A percentile compares a stretch with the other conserved stretches of the same genome.
Evolutionary conservation across 2,113 vertebrate genomes (phyloP).

Genomic region (Monopterus albus): DNA sequence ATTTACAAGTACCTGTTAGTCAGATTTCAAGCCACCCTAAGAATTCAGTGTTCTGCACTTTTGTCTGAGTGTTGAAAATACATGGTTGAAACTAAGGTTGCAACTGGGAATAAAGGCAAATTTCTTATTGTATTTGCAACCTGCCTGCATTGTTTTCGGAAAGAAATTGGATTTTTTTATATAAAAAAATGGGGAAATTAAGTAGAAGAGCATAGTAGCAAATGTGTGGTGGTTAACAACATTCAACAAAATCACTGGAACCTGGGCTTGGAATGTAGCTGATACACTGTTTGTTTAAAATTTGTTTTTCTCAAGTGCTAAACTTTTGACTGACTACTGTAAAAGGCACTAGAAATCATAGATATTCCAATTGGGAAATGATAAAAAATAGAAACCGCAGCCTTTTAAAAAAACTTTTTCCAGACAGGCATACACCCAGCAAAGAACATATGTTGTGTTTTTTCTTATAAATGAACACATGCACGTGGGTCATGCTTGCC

Average conservation of each 20-base stretch:
- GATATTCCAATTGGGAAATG: slow-evolving; percentile 1
- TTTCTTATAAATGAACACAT: slow-evolving; percentile 26
- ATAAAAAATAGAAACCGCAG: neutral
- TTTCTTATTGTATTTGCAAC: neutral
- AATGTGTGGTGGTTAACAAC: neutral
- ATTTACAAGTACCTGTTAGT: slow-evolving; percentile 32
- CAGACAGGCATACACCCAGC: slow-evolving; percentile 3
- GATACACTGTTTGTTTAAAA: slow-evolving; percentile 7
- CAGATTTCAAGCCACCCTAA: slow-evolving; percentile 11
- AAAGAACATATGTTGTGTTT: slow-evolving; percentile 30
- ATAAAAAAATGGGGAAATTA: slow-evolving; percentile 2
- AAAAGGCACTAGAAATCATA: neutral
- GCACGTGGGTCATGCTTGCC: slow-evolving; percentile 52
- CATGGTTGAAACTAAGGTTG: slow-evolving; percentile 16
- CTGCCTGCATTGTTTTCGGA: neutral
- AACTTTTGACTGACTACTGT: neutral
- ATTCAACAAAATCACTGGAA: neutral
- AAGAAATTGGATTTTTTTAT: neutral
- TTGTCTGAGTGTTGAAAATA: slow-evolving; percentile 2
- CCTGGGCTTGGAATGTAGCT: neutral
- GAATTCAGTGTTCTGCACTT: neutral
- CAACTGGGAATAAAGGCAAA: slow-evolving; percentile 11
- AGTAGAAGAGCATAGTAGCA: neutral
- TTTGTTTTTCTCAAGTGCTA: neutral
- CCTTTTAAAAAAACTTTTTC: slow-evolving; percentile 13